Conservation (phyloP, 2,888 invertebrate species). For the Argyra leucocephala region DNA sequence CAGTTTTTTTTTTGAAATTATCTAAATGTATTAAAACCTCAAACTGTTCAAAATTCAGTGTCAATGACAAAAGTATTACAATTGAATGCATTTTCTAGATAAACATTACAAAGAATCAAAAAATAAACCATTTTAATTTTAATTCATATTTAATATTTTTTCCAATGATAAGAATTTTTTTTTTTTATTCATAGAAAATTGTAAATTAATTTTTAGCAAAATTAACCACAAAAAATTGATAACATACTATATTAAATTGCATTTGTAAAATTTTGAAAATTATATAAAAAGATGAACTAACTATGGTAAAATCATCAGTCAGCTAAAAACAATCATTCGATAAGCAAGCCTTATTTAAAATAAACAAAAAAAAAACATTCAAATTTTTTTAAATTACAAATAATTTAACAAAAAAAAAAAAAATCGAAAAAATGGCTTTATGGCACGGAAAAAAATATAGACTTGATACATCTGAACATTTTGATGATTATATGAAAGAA, state of each 20-base stretch:
- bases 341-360: neutral
- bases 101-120: too few relatives aligned
- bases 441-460: neutral
- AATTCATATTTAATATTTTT: too few relatives aligned
- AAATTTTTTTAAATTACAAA: slow-evolving; percentile 12
- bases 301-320: neutral
- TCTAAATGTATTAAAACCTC: too few relatives aligned
- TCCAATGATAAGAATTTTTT: too few relatives aligned
- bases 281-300: neutral
- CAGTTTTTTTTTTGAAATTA: too few relatives aligned
- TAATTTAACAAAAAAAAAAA: slow-evolving; percentile 15
- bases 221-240: neutral
- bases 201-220: neutral
- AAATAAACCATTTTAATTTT: too few relatives aligned
- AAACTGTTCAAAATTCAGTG: too few relatives aligned
- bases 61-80: too few relatives aligned
- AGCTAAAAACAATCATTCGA: neutral
- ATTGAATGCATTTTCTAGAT: too few relatives aligned
- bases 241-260: neutral
- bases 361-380: too few relatives aligned
- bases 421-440: slow-evolving; percentile 13
- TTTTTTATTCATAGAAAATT: too few relatives aligned
- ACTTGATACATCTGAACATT: neutral
- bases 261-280: neutral
- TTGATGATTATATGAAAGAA: slow-evolving; percentile 5